These are phyloP conservation scores for Muraenolepis orangiensis DNA, from an alignment of 2,797 vertebrate species.

Conservation along the genomic window DNA sequence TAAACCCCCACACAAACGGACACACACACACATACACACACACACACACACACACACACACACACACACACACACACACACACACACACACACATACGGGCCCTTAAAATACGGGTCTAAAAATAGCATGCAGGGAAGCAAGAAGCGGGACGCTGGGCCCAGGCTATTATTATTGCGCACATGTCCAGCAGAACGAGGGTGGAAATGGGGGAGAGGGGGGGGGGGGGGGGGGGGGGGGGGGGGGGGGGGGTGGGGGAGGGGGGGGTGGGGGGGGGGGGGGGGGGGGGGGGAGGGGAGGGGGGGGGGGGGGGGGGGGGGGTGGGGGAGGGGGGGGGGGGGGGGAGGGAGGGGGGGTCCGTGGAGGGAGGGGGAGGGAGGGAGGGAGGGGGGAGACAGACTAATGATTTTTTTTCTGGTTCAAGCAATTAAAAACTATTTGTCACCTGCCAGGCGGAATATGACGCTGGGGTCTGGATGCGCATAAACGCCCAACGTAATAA, in stretches of 20 bases:
- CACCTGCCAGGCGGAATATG: conserved; percentile 77
- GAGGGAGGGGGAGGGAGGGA: conserved; percentile 76
- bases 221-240: conserved; percentile 76
- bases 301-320: conserved; percentile 75
- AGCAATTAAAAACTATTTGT: conserved; percentile 94
- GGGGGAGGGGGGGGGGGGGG: conserved; percentile 75
- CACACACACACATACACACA: neutral
- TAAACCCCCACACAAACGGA: conserved; percentile 12
- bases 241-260: conserved; percentile 75
- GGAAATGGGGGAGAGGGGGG: too few relatives aligned
- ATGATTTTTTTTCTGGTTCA: conserved; percentile 86
- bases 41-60: conserved; percentile 13
- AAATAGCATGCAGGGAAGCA: conserved; percentile 63
- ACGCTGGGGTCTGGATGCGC: conserved; percentile 62
- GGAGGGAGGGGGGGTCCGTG: conserved; percentile 76
- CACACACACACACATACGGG: conserved; percentile 13
- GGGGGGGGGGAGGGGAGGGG: conserved; percentile 76
- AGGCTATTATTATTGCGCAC: conserved; percentile 78
- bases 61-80: conserved; percentile 8
- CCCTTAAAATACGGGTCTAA: conserved; percentile 72
- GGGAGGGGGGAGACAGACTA: conserved; percentile 80
- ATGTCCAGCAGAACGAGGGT: conserved; percentile 66
- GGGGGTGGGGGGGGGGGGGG: conserved; percentile 75
- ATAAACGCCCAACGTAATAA: conserved; percentile 6
- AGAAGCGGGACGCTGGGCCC: conserved; percentile 52